Base-by-base conservation (phyloP, 2,797 vertebrate genomes). In the Chiroxiphia lanceolata region DNA sequence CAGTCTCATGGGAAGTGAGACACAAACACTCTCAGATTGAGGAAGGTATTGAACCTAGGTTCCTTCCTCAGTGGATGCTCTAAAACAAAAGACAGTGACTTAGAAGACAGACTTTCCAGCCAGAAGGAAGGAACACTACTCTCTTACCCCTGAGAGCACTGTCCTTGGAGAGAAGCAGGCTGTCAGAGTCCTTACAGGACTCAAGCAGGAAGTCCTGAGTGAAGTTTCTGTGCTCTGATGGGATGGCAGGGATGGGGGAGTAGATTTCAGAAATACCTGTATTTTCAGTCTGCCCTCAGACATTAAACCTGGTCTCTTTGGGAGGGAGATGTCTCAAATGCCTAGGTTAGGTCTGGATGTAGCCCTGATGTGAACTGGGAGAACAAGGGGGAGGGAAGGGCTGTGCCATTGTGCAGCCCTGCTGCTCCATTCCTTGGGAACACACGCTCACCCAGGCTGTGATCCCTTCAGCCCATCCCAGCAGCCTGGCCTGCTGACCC, bases 1-100 rank as follows among this genome's bases (percentile, higher is more conserved):
- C 70, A 47, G 67, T 20, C 94, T 83, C 75, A 70, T 14, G 81
- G 94, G 93, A 97, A 95, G 95, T 96, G 95, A 95, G 95, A 96
- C 87, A 93, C 11, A 5, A 89, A 61, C 71, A 18, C 61, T 16
- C 78, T 68, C 72, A 68, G 92, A 94, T 75, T 94, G 95, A 92
- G 94, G 96, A 96, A 97, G 67, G 31, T 81, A 53, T 60, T 83
- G 83, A 94, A 92, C 86, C 54, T 86, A 36, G 83, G 89, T 91
- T 89, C 92, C 71, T 97, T 97, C 95, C 96, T 89, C 95, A 92
- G 57, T 29, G 57, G 85, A 75, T n/a, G 45, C 70, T 77, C 89
- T 74, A 67, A 87, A 95, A 79, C 85, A 94, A 95, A 95, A 78
- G 90, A 63, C 42, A 89, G 71, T 31, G 42, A 87, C 89, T 82